These are phyloP conservation scores for Mesoclemmys tuberculata DNA, from an alignment of 2,113 vertebrate species.

Conservation along the genomic window DNA sequence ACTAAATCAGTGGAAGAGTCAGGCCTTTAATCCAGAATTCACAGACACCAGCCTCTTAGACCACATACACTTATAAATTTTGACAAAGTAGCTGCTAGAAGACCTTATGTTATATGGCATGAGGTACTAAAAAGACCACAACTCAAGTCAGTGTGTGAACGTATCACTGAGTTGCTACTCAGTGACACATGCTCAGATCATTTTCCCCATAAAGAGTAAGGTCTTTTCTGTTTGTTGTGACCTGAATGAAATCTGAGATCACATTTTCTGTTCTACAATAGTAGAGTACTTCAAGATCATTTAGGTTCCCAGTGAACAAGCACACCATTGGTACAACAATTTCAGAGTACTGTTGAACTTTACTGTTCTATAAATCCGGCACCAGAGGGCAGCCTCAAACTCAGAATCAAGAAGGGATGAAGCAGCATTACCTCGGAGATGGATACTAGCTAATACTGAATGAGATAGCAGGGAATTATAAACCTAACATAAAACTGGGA, in stretches of 20 bases:
- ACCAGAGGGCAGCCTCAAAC: neutral
- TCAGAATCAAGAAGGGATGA: neutral
- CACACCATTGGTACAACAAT: neutral
- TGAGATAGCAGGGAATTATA: neutral
- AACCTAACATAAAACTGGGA: neutral
- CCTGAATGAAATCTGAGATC: neutral
- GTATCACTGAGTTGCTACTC: fast-evolving
- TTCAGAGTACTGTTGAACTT: neutral
- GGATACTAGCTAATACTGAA: neutral
- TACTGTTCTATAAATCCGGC: neutral
- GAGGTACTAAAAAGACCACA: fast-evolving
- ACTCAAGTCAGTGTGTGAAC: fast-evolving
- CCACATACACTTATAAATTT: neutral
- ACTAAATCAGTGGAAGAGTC: neutral
- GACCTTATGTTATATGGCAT: fast-evolving
- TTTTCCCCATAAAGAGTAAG: neutral
- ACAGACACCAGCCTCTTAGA: neutral
- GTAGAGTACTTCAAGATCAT: neutral
- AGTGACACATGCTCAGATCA: neutral
- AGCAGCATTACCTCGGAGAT: neutral
- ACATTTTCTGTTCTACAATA: conserved; percentile 41
- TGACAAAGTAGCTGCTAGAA: fast-evolving
- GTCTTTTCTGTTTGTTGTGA: neutral
- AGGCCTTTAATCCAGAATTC: neutral
- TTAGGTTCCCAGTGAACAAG: neutral